These are phyloP conservation scores for Lordiphosa fenestrarum DNA, from an alignment of 2,888 invertebrate species.

Conservation along the genomic window DNA sequence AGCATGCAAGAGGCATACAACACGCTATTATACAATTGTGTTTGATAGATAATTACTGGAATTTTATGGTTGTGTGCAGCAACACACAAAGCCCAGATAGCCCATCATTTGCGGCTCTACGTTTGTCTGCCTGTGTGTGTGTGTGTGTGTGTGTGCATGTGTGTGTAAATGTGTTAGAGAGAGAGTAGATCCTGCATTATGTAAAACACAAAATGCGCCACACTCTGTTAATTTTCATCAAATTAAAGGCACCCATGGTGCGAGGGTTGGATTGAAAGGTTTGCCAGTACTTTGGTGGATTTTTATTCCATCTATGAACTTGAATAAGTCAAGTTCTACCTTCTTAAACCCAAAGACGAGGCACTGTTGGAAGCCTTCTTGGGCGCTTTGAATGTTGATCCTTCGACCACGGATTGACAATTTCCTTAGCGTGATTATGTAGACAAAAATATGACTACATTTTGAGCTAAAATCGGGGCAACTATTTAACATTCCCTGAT, in stretches of 20 bases:
- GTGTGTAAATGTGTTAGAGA: conserved; percentile 3
- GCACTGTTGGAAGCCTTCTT: no score
- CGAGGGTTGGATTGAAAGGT: conserved; percentile 8
- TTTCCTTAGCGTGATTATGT: no score
- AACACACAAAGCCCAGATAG: conserved; percentile 12
- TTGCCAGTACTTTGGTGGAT: no score
- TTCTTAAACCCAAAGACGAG: no score
- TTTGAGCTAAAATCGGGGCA: no score
- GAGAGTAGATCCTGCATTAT: conserved; percentile 46
- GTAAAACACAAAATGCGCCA: conserved; percentile 44
- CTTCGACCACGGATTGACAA: no score
- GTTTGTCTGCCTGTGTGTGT: background rate
- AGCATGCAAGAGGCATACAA: conserved; percentile 36
- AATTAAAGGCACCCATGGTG: conserved; percentile 46
- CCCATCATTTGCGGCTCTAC: background rate
- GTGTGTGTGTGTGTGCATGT: background rate
- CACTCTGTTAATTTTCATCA: conserved; percentile 66
- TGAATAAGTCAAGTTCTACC: no score
- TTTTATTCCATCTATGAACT: no score
- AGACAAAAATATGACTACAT: no score
- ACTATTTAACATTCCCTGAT: no score
- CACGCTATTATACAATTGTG: conserved; percentile 36
- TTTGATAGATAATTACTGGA: conserved; percentile 54
- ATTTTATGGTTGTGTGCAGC: conserved; percentile 10
- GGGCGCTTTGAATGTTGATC: no score